phyloP scores from a whole-genome alignment of 2,797 vertebrate genomes.

The Pelodytes ibericus region DNA sequence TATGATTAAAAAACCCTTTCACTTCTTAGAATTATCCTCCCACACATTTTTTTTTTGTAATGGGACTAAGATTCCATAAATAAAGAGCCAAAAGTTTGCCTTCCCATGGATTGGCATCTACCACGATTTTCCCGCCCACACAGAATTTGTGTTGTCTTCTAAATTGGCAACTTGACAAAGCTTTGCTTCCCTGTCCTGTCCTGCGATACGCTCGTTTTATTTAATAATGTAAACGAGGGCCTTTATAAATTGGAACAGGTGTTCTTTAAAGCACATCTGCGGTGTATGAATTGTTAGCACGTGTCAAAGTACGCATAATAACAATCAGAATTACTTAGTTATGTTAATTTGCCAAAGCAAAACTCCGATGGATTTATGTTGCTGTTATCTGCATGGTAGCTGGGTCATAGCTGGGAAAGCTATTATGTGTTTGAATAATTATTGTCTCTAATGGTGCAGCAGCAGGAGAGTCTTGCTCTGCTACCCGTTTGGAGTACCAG shows the following conservation, averaged over 20 bases:
- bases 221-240: not conserved
- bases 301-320: conserved; percentile 3
- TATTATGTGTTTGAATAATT: conserved; percentile 22
- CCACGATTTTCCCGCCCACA: too few relatives aligned
- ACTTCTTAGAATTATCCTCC: too few relatives aligned
- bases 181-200: not conserved
- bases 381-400: not conserved
- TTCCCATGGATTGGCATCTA: too few relatives aligned
- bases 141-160: not conserved
- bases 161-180: not conserved
- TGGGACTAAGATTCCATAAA: too few relatives aligned
- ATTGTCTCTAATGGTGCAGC: conserved; percentile 28
- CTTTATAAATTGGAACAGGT: not conserved
- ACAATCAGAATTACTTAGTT: not conserved
- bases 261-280: conserved; percentile 5
- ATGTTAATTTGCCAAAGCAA: conserved; percentile 5
- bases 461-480: conserved; percentile 12
- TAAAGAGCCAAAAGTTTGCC: too few relatives aligned
- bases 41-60: too few relatives aligned
- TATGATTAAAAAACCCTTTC: too few relatives aligned
- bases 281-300: not conserved
- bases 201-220: not conserved
- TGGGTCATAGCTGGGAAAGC: conserved; percentile 15
- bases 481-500: conserved; percentile 20
- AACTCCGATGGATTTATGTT: conserved; percentile 7